phyloP scores from a whole-genome alignment of 2,888 invertebrate genomes.

The Spilosoma lubricipeda region DNA sequence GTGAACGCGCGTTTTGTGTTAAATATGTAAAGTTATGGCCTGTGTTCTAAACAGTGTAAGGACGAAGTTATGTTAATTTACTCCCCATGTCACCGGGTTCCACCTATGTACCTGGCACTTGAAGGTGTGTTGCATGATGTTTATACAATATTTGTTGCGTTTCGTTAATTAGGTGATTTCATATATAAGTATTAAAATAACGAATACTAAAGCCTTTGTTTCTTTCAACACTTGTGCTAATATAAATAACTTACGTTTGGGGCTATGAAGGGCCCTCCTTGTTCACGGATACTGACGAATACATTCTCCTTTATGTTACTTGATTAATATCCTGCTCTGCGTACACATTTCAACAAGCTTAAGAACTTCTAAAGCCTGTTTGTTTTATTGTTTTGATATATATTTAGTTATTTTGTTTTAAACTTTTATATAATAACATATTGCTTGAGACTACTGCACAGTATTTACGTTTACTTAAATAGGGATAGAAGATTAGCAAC shows the following conservation, averaged over 20 bases:
- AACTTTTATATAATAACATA: neutral
- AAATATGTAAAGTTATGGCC: constrained; percentile 68
- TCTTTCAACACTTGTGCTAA: constrained; percentile 51
- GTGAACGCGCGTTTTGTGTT: constrained; percentile 57
- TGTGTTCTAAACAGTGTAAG: constrained; percentile 72
- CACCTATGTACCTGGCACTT: constrained; percentile 80
- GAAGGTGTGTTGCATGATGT: constrained; percentile 74
- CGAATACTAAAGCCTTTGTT: constrained; percentile 46
- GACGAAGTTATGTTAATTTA: constrained; percentile 83
- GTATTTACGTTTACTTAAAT: neutral
- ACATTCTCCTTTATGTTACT: constrained; percentile 41
- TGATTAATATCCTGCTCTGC: constrained; percentile 42
- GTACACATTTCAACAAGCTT: constrained; percentile 26
- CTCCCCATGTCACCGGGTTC: constrained; percentile 80
- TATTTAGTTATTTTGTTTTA: neutral
- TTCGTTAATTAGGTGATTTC: constrained; percentile 1
- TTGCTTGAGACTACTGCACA: neutral
- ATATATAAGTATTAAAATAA: constrained; percentile 22
- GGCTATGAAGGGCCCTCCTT: constrained; percentile 63
- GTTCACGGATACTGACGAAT: constrained; percentile 55
- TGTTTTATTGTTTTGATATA: neutral
- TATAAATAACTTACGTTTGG: constrained; percentile 66
- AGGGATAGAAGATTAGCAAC: neutral
- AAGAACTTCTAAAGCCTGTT: constrained; percentile 21
- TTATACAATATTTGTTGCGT: constrained; percentile 39